Conservation (phyloP, 1,140 invertebrate species). For the Drosophila ohnishii region DNA sequence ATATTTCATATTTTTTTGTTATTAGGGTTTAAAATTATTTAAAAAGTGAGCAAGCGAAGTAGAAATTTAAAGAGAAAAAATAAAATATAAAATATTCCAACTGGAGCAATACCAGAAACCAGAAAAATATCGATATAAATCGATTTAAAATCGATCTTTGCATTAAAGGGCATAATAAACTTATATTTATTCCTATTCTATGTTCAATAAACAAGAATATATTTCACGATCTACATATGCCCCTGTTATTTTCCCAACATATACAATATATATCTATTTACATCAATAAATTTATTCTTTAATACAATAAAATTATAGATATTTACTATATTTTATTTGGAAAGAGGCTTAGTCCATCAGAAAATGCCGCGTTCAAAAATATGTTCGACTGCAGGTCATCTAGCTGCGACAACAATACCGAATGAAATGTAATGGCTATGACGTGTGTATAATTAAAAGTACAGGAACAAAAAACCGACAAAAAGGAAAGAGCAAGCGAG, state of each 20-base stretch:
- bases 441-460: slow-evolving; percentile 81
- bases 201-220: background rate
- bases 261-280: no score
- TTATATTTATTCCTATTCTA: background rate
- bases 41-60: background rate
- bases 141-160: background rate
- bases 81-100: no score
- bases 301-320: no score
- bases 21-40: no score
- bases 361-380: background rate
- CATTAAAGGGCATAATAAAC: no score
- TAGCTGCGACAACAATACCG: slow-evolving; percentile 63
- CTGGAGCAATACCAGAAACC: background rate
- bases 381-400: slow-evolving; percentile 18
- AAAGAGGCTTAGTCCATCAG: background rate
- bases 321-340: background rate
- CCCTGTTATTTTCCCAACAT: no score
- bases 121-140: background rate
- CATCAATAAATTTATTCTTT: no score
- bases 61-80: no score
- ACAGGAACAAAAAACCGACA: slow-evolving; percentile 7
- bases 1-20: background rate
- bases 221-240: no score
- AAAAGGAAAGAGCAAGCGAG: slow-evolving; percentile 17
- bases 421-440: slow-evolving; percentile 77